These are phyloP conservation scores for Phoebastria nigripes DNA, from an alignment of 2,797 vertebrate genomes.

Conservation along the genomic window DNA sequence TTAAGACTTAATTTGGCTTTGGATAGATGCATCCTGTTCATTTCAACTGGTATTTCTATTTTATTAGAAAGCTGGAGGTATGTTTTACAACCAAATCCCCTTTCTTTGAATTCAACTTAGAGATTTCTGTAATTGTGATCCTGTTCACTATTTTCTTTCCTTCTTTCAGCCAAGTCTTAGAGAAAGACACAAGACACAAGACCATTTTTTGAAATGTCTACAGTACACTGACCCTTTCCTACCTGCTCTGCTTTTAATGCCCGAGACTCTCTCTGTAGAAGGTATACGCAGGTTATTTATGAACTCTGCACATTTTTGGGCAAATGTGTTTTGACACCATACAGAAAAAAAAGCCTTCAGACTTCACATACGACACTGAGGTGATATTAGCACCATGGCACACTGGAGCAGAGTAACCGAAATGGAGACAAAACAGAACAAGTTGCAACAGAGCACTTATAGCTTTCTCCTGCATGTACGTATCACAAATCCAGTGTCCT, in stretches of 20 bases:
- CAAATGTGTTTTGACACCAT: neutral
- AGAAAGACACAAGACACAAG: conserved; percentile 6
- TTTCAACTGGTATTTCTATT: conserved; percentile 42
- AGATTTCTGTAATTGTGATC: conserved; percentile 24
- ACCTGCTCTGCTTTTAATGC: neutral
- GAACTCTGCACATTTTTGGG: neutral
- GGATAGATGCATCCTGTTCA: conserved; percentile 38
- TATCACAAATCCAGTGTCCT: neutral
- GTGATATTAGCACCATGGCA: neutral
- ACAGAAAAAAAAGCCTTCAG: neutral
- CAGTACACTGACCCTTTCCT: neutral
- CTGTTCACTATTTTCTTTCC: conserved; percentile 29
- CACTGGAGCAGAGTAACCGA: neutral
- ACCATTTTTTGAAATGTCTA: neutral
- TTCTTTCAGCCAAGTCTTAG: conserved; percentile 13
- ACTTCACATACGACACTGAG: neutral
- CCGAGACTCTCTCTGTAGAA: neutral
- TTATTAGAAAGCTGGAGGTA: conserved; percentile 49
- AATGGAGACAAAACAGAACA: neutral
- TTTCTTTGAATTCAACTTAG: neutral
- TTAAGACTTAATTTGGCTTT: conserved; percentile 49
- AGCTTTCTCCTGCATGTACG: rapidly evolving
- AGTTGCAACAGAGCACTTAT: neutral
- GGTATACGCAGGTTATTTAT: neutral
- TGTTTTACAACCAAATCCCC: neutral